A percentile compares a stretch with the other conserved stretches of the same genome.
phyloP scores from a whole-genome alignment of 2,113 vertebrate genomes.

The Bufo gargarizans region DNA sequence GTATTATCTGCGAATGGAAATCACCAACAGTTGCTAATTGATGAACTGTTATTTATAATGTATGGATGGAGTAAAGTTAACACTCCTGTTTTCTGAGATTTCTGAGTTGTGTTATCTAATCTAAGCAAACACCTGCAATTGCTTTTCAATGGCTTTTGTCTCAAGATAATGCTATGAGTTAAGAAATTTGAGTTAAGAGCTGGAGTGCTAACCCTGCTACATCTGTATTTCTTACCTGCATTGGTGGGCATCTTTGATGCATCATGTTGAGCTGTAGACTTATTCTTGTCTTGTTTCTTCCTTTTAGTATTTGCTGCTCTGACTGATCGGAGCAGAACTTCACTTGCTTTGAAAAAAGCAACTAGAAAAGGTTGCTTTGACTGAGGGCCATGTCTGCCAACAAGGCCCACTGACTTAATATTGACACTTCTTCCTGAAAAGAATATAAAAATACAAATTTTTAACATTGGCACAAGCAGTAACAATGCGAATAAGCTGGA shows the following conservation, averaged over 20 bases:
- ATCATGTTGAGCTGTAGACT: slow-evolving; percentile 87
- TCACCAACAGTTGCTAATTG: no score
- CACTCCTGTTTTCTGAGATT: no score
- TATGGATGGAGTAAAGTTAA: no score
- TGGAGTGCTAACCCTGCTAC: no score
- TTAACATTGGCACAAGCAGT: not conserved
- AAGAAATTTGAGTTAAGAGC: no score
- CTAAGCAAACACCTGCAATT: no score
- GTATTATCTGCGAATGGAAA: not conserved
- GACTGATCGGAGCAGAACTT: slow-evolving; percentile 93
- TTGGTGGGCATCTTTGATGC: slow-evolving; percentile 80
- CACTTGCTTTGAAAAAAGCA: slow-evolving; percentile 98
- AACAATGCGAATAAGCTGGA: not conserved
- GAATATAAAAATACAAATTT: slow-evolving; percentile 31
- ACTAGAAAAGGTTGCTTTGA: slow-evolving; percentile 98
- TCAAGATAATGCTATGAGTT: no score
- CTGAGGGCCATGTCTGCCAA: slow-evolving; percentile 92
- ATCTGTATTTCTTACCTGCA: slow-evolving; percentile 76
- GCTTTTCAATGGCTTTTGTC: no score
- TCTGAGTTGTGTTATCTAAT: no score
- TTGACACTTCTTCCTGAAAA: slow-evolving; percentile 89
- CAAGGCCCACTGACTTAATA: slow-evolving; percentile 91
- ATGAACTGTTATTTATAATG: not conserved
- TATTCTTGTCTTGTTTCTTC: slow-evolving; percentile 93
- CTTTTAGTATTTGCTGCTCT: slow-evolving; percentile 89